These are phyloP conservation scores for Conchocele bisecta DNA, from an alignment of 2,888 invertebrate species.

Conservation along the genomic window DNA sequence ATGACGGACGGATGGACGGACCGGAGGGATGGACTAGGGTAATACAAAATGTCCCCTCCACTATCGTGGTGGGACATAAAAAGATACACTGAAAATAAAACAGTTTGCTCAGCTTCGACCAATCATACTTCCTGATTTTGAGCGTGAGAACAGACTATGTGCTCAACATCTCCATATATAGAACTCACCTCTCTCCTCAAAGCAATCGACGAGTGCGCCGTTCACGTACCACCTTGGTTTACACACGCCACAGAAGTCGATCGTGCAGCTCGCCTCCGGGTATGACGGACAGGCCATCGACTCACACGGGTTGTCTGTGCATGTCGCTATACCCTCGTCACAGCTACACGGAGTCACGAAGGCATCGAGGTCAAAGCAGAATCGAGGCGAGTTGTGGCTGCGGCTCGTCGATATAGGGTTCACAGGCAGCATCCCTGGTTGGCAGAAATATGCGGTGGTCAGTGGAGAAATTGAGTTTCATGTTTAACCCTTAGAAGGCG, in stretches of 20 bases:
- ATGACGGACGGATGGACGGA: no score
- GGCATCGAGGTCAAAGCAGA: slow-evolving; percentile 76
- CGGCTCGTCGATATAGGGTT: not conserved
- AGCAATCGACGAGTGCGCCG: slow-evolving; percentile 70
- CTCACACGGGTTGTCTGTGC: slow-evolving; percentile 74
- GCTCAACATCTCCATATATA: not conserved
- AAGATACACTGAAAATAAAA: no score
- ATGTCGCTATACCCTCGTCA: slow-evolving; percentile 63
- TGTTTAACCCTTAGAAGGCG: no score
- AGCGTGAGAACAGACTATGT: no score
- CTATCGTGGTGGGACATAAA: no score
- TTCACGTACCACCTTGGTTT: slow-evolving; percentile 71
- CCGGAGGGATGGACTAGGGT: no score
- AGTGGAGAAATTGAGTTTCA: no score
- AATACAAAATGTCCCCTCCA: no score
- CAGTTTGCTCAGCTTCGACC: no score
- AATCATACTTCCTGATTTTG: no score
- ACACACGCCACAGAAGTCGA: slow-evolving; percentile 76
- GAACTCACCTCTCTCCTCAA: slow-evolving; percentile 67
- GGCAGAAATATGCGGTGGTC: not conserved
- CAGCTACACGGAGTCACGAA: slow-evolving; percentile 74
- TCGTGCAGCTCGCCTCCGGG: slow-evolving; percentile 74
- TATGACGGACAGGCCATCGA: slow-evolving; percentile 69
- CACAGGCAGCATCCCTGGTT: slow-evolving; percentile 62
- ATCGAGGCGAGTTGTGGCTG: slow-evolving; percentile 54